phyloP scores from a whole-genome alignment of 2,113 vertebrate species.

The Corythoichthys haematopterus region DNA sequence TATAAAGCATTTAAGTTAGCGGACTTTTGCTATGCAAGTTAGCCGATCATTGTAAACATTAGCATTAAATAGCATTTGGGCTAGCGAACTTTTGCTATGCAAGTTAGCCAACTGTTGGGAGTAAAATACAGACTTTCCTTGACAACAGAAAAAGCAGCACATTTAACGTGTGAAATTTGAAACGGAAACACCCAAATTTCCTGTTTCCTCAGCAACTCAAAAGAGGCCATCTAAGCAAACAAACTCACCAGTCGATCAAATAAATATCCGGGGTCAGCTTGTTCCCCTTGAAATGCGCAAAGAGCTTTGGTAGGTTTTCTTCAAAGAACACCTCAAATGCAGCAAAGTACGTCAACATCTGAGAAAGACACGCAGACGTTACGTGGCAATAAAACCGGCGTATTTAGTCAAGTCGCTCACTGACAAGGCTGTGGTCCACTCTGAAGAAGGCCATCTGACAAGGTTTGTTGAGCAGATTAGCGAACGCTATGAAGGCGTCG shows the following conservation, averaged over 20 bases:
- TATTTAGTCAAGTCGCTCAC: slow-evolving; percentile 47
- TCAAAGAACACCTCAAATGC: slow-evolving; percentile 98
- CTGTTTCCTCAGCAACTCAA: slow-evolving; percentile 19
- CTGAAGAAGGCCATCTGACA: slow-evolving; percentile 98
- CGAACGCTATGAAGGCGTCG: slow-evolving; percentile 94
- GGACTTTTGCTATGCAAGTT: too few species aligned
- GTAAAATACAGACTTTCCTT: too few species aligned
- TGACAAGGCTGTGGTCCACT: slow-evolving; percentile 96
- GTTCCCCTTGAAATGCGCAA: slow-evolving; percentile 96
- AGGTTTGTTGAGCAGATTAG: slow-evolving; percentile 94
- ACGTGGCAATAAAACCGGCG: not conserved
- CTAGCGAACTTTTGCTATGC: too few species aligned
- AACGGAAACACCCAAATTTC: not conserved
- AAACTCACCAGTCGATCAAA: slow-evolving; percentile 91
- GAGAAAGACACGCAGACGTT: slow-evolving; percentile 14
- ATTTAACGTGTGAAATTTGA: not conserved
- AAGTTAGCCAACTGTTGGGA: too few species aligned
- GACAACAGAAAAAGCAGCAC: not conserved
- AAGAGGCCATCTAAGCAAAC: not conserved
- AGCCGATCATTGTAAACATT: too few species aligned
- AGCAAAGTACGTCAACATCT: slow-evolving; percentile 97
- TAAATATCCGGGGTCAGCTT: slow-evolving; percentile 95
- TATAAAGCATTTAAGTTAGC: too few species aligned
- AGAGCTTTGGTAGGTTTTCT: slow-evolving; percentile 94
- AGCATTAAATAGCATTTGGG: too few species aligned